Base-by-base conservation (phyloP, 2,797 vertebrate genomes). In the Artibeus lituratus region DNA sequence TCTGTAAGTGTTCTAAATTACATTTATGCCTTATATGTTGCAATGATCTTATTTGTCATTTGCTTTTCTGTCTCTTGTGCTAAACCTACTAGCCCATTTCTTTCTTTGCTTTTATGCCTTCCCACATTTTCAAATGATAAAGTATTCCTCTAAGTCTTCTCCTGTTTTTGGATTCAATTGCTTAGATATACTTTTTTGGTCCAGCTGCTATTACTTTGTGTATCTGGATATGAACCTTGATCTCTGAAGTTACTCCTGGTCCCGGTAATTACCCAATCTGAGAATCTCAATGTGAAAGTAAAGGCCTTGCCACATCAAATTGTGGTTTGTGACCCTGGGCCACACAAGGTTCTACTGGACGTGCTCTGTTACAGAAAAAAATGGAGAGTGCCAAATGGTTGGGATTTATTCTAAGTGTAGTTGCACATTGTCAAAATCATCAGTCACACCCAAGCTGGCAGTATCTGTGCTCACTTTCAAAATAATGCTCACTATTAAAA, bases 261-360 rank as follows among this genome's bases (percentile, higher is more conserved):
- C 29, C 16, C 44, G 44, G 42, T 14, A 35, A 95, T 10, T 22
- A 47, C 24, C 47, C 22, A 29, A 26, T 51, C 16, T 55, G 57
- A 81, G 39, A 72, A 32, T 81, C 81, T 76, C 55, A 72, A 22
- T 2, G 8, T 19, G 5, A 32, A 77, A 72, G 39, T 24, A 44
- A 87, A 83, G 44, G 51, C 29, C 12, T 16, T 0, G 12, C 24
- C 37, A 14, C 10, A 12, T 26, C 29, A 35, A 57, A 82, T 57
- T 2, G 42, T 0, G 8, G 62, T 18, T 5, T 24, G 16, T 0
- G 10, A 35, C 18, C 29, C n/a, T 9, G 7, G 5, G 10, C 0
- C 62, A 26, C 14, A 22, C 22, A 37, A 81, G 24, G 47, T 51
- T 72, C 65, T 76, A 26, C 53, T 32, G 12, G 49, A 78, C 26